Percentiles rank a stretch among this genome's conserved stretches.
These are phyloP conservation scores for Drosophila malerkotliana DNA, from an alignment of 1,140 invertebrate species.

Conservation along the genomic window DNA sequence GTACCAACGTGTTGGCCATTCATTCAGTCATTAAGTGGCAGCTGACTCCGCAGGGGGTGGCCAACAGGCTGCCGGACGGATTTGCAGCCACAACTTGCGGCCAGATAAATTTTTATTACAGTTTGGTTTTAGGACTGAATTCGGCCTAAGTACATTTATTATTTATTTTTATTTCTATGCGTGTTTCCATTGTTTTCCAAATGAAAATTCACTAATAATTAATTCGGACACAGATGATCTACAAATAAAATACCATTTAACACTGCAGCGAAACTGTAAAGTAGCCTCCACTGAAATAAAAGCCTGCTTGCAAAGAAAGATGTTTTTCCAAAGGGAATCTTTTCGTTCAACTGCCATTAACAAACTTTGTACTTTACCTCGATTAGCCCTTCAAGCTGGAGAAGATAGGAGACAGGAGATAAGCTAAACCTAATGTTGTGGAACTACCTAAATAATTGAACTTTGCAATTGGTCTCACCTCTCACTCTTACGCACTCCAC, in stretches of 20 bases:
- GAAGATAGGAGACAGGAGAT: constrained; percentile 9
- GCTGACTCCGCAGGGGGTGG: constrained; percentile 63
- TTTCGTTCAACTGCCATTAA: constrained; percentile 5
- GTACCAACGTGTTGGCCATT: constrained; percentile 69
- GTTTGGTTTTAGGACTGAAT: constrained; percentile 54
- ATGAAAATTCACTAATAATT: background rate
- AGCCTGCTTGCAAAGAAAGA: no score
- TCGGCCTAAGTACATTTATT: constrained; percentile 48
- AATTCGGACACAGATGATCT: background rate
- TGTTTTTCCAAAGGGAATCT: background rate
- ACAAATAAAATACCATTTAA: no score
- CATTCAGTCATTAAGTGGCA: constrained; percentile 77
- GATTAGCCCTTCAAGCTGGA: constrained; percentile 26
- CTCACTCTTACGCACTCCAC: background rate
- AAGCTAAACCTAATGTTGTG: constrained; percentile 69
- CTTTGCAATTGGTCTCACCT: constrained; percentile 28
- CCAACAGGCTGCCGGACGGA: constrained; percentile 23
- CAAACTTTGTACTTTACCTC: constrained; percentile 65
- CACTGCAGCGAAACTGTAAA: no score
- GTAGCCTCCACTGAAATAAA: no score
- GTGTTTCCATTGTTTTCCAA: background rate
- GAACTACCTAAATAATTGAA: constrained; percentile 61
- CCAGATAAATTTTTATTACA: constrained; percentile 77
- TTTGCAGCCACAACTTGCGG: constrained; percentile 64
- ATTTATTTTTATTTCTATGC: constrained; percentile 58